Percentiles rank a stretch among this genome's conserved stretches.
These are phyloP conservation scores for Melieria crassipennis DNA, from an alignment of 2,888 invertebrate genomes.

Conservation along the genomic window DNA sequence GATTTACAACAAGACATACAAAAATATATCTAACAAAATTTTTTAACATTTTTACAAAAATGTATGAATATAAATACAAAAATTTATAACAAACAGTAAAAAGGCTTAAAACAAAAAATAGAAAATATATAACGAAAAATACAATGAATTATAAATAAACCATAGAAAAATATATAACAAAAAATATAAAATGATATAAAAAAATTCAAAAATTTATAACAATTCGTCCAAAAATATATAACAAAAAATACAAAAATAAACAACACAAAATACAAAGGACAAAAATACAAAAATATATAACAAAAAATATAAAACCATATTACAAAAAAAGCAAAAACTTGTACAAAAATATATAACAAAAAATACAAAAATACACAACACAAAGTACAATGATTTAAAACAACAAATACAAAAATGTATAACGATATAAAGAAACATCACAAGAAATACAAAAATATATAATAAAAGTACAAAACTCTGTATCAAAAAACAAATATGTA, in stretches of 20 bases:
- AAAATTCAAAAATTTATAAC: not conserved
- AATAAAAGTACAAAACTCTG: not conserved
- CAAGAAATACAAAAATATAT: not conserved
- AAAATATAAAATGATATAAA: not conserved
- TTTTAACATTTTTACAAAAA: too few relatives aligned
- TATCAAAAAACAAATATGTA: not conserved
- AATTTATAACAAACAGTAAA: too few relatives aligned
- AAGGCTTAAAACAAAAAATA: not conserved
- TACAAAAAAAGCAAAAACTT: too few relatives aligned
- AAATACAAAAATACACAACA: not conserved
- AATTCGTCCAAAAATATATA: not conserved
- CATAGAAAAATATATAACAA: not conserved
- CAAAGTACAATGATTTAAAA: not conserved
- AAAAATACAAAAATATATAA: not conserved
- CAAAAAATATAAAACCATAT: too few relatives aligned
- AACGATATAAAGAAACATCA: not conserved
- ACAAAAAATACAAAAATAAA: not conserved
- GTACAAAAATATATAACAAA: not conserved
- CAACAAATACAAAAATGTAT: not conserved
- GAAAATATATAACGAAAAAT: not conserved
- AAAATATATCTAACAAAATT: too few relatives aligned
- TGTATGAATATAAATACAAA: too few relatives aligned
- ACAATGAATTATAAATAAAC: not conserved
- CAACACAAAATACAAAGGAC: not conserved
- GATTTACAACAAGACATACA: too few relatives aligned